phyloP scores from a whole-genome alignment of 2,113 vertebrate genomes.

The Percopsis transmontana region DNA sequence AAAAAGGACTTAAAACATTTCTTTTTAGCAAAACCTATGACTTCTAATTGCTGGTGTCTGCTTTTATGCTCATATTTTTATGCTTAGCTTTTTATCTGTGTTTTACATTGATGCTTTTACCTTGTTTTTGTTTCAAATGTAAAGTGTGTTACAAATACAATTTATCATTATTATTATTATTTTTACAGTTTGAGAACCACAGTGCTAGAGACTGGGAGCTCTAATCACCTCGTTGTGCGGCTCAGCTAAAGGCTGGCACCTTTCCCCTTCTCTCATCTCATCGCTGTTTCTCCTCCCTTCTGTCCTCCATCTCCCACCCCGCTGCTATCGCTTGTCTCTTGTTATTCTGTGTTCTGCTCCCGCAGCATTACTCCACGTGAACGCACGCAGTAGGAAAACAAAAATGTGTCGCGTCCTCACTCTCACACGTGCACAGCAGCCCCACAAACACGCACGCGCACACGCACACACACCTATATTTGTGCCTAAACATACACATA shows the following conservation, averaged over 20 bases:
- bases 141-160: no score
- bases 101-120: no score
- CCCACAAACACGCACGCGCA: conserved; percentile 24
- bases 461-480: conserved; percentile 19
- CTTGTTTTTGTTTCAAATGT: no score
- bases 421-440: conserved; percentile 29
- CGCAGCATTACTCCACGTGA: conserved; percentile 60
- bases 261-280: conserved; percentile 32
- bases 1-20: no score
- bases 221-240: conserved; percentile 49
- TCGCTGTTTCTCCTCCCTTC: conserved; percentile 9
- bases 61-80: no score
- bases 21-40: no score
- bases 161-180: no score
- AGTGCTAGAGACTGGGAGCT: conserved; percentile 50
- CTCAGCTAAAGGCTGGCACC: conserved; percentile 48
- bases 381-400: conserved; percentile 52
- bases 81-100: no score
- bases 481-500: conserved; percentile 8
- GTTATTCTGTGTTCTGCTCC: conserved; percentile 27
- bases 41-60: no score
- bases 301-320: conserved; percentile 20
- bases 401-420: conserved; percentile 7
- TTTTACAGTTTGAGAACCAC: no score
- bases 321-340: conserved; percentile 21